Percentiles rank a stretch among this genome's conserved stretches.
Conservation (phyloP, 2,888 invertebrate species). For the Hemicrepidius hirtus region DNA sequence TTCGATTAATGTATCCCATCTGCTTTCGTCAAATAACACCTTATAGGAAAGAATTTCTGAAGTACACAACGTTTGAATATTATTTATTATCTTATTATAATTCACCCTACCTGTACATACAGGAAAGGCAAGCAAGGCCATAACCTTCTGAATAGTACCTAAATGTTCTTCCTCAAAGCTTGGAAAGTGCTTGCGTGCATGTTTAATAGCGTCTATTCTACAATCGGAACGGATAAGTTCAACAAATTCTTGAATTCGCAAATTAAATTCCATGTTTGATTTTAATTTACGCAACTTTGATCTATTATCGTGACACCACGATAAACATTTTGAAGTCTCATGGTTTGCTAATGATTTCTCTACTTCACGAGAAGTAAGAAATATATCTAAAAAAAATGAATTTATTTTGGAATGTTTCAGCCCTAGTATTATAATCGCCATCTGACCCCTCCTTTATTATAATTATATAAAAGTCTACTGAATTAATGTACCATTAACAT, state of each 20-base stretch:
- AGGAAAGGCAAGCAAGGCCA: conserved; percentile 97
- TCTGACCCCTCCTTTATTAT: too few species aligned
- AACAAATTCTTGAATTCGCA: conserved; percentile 95
- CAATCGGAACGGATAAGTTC: conserved; percentile 92
- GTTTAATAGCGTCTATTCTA: conserved; percentile 93
- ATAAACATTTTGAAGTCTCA: conserved; percentile 91
- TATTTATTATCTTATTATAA: not conserved
- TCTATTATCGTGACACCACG: conserved; percentile 98
- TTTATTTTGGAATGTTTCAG: too few species aligned
- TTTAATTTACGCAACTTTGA: conserved; percentile 95
- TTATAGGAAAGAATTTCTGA: conserved; percentile 82
- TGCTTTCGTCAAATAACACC: conserved; percentile 77
- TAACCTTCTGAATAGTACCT: conserved; percentile 92
- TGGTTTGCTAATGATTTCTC: conserved; percentile 88
- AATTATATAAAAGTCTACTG: too few species aligned
- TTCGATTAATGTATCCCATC: conserved; percentile 89
- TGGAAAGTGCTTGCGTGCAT: conserved; percentile 95
- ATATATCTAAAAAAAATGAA: conserved; percentile 84
- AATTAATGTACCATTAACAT: conserved; percentile 54
- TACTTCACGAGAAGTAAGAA: conserved; percentile 87
- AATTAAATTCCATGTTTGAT: conserved; percentile 96
- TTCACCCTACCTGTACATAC: conserved; percentile 78
- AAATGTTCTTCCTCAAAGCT: conserved; percentile 91
- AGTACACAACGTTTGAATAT: conserved; percentile 4
- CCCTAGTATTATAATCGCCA: too few species aligned